Evolutionary conservation across 2,113 vertebrate species (phyloP).

Genomic region (Potamarius usumacintae): DNA sequence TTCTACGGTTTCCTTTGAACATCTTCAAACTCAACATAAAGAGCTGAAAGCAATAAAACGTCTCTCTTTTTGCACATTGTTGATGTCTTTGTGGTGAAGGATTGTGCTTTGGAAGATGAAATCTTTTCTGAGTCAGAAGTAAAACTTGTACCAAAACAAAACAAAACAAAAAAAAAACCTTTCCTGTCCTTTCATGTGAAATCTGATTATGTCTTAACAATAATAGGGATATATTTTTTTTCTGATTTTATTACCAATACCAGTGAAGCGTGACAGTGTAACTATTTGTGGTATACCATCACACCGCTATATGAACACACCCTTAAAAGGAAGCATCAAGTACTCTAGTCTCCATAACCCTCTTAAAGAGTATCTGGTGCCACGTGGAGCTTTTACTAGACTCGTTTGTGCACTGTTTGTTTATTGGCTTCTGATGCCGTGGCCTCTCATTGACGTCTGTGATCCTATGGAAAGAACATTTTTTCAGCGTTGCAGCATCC

Average conservation of each 20-base stretch:
- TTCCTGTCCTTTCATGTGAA: neutral
- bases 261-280: neutral
- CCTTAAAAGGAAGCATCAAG: neutral
- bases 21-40: neutral
- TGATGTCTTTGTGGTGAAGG: neutral
- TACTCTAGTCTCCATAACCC: neutral
- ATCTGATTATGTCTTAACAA: neutral
- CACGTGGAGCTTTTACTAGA: slow-evolving; percentile 24
- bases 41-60: neutral
- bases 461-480: neutral
- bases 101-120: neutral
- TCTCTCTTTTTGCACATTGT: neutral
- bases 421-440: slow-evolving; percentile 13
- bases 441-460: neutral
- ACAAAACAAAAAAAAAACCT: neutral
- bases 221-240: neutral
- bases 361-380: slow-evolving; percentile 1
- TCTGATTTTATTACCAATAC: neutral
- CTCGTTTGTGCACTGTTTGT: neutral
- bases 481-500: neutral
- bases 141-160: neutral
- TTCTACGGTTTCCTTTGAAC: no score
- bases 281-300: slow-evolving; percentile 24
- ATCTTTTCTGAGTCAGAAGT: neutral
- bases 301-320: neutral